Percentiles rank a stretch among this genome's conserved stretches.
These are phyloP conservation scores for Chaetura pelagica DNA, from an alignment of 2,113 vertebrate species.

Conservation along the genomic window DNA sequence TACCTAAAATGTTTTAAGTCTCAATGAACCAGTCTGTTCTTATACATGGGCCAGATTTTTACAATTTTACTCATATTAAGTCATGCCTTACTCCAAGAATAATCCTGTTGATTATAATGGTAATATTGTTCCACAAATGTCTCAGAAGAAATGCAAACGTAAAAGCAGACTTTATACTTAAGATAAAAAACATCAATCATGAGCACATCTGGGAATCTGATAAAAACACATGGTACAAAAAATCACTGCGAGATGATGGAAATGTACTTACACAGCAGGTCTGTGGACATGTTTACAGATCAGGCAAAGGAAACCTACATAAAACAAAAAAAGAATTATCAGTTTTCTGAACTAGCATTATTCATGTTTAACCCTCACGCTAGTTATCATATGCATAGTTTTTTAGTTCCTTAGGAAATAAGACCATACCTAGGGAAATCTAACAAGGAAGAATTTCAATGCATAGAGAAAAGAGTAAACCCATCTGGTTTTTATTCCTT, in stretches of 20 bases:
- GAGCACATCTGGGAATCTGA: constrained; percentile 45
- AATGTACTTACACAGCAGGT: constrained; percentile 71
- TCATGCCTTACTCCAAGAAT: constrained; percentile 49
- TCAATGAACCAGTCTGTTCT: constrained; percentile 58
- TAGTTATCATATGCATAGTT: background rate
- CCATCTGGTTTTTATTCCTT: background rate
- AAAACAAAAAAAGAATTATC: constrained; percentile 46
- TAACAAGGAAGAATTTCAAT: background rate
- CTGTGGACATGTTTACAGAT: constrained; percentile 70
- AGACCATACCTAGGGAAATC: background rate
- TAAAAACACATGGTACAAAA: constrained; percentile 48
- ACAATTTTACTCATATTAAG: constrained; percentile 59
- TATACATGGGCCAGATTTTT: constrained; percentile 42
- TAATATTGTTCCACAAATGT: constrained; percentile 60
- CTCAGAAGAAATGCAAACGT: constrained; percentile 31
- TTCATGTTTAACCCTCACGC: background rate
- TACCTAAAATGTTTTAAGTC: background rate
- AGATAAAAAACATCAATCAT: constrained; percentile 51
- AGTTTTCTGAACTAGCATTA: background rate
- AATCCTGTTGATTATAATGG: constrained; percentile 53
- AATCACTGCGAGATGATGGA: background rate
- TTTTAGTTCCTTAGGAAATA: background rate
- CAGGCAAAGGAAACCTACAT: constrained; percentile 59
- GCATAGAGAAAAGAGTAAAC: background rate
- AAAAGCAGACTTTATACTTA: constrained; percentile 58